These are phyloP conservation scores for Dinocampus coccinellae DNA, from an alignment of 2,888 invertebrate species.

Conservation along the genomic window DNA sequence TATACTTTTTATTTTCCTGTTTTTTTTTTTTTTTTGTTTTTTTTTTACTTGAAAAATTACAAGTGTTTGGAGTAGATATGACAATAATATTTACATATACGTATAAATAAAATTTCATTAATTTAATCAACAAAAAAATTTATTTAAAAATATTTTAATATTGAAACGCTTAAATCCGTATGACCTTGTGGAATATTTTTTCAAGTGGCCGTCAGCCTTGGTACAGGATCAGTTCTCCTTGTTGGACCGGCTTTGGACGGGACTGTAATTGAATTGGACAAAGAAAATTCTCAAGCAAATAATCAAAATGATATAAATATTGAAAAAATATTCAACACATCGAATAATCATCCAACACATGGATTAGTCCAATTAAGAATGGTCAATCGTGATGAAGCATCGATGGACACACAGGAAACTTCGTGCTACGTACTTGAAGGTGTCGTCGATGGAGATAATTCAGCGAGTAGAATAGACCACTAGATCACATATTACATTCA, in stretches of 20 bases:
- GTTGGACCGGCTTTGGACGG: constrained; percentile 47
- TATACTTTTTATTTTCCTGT: neutral
- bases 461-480: constrained; percentile 28
- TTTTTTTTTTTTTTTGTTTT: neutral
- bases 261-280: constrained; percentile 21
- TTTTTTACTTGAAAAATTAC: neutral
- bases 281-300: constrained; percentile 23
- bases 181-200: constrained; percentile 60
- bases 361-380: constrained; percentile 64
- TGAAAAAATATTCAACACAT: constrained; percentile 35
- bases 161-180: constrained; percentile 35
- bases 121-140: too few relatives aligned
- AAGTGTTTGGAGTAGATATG: neutral
- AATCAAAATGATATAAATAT: constrained; percentile 59
- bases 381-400: constrained; percentile 56
- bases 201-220: constrained; percentile 68
- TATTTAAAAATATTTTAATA: too few relatives aligned
- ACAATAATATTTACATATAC: neutral
- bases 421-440: constrained; percentile 67
- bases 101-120: too few relatives aligned
- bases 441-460: constrained; percentile 42
- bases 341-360: constrained; percentile 56
- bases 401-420: constrained; percentile 62
- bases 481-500: constrained; percentile 15
- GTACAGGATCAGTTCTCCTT: constrained; percentile 62